phyloP scores from a whole-genome alignment of 1,140 invertebrate species.

The Pseudobourletiella spinata region DNA sequence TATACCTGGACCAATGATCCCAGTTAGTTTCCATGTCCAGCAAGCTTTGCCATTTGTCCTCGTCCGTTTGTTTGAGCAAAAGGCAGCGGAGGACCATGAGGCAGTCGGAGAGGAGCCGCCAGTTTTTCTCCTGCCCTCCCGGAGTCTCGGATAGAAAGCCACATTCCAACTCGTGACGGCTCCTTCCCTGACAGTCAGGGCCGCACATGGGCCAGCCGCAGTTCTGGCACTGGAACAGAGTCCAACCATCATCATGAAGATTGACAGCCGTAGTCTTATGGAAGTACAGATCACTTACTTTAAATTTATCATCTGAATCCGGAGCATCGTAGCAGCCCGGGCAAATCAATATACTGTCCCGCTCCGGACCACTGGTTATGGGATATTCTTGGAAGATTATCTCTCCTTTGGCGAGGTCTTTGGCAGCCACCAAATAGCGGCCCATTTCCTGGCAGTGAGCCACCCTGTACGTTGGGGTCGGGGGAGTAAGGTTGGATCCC shows the following conservation, averaged over 20 bases:
- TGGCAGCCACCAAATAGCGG: slow-evolving; percentile 34
- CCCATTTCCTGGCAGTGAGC: slow-evolving; percentile 20
- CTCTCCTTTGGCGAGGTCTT: slow-evolving; percentile 37
- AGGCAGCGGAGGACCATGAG: slow-evolving; percentile 36
- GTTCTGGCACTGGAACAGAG: slow-evolving; percentile 20
- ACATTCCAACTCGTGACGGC: slow-evolving; percentile 26
- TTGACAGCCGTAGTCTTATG: too few species aligned
- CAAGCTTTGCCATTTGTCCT: slow-evolving; percentile 17
- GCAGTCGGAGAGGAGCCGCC: slow-evolving; percentile 20
- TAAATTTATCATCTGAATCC: too few species aligned
- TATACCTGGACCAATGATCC: slow-evolving; percentile 22
- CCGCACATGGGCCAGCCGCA: slow-evolving; percentile 37
- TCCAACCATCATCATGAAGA: neutral
- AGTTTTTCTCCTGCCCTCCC: neutral
- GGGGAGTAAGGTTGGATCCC: too few species aligned
- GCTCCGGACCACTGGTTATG: slow-evolving; percentile 33
- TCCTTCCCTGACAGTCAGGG: slow-evolving; percentile 13
- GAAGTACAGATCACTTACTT: too few species aligned
- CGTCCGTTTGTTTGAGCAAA: slow-evolving; percentile 34
- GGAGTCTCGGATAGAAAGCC: neutral
- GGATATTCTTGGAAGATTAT: slow-evolving; percentile 37
- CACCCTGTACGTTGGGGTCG: neutral
- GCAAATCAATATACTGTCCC: slow-evolving; percentile 21
- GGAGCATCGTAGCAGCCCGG: slow-evolving; percentile 23
- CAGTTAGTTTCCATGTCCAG: slow-evolving; percentile 30